Percentiles rank a stretch among this genome's conserved stretches.
These are phyloP conservation scores for Contarinia nasturtii DNA, from an alignment of 1,140 invertebrate species.

Conservation along the genomic window DNA sequence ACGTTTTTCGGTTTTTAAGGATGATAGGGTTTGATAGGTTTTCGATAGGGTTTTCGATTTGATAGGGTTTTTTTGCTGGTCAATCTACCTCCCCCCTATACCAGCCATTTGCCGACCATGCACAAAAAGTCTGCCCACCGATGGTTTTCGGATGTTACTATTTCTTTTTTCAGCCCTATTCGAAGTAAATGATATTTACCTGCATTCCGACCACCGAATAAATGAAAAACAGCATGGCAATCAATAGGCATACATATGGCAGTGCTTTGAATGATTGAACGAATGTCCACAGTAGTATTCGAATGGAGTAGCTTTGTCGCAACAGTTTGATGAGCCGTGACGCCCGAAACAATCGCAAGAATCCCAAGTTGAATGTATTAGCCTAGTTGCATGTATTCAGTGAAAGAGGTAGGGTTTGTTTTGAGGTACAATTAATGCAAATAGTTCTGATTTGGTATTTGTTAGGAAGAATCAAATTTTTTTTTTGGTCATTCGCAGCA, in stretches of 20 bases:
- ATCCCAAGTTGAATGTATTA: conserved; percentile 96
- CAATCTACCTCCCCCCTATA: no score
- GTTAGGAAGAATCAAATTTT: background rate
- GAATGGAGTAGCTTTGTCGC: conserved; percentile 97
- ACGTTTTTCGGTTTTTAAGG: no score
- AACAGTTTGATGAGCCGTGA: conserved; percentile 97
- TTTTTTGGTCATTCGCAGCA: background rate
- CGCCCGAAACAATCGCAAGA: conserved; percentile 94
- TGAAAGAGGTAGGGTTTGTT: background rate
- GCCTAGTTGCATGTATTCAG: conserved; percentile 32
- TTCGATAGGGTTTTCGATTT: no score
- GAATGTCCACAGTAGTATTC: conserved; percentile 99
- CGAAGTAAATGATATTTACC: no score
- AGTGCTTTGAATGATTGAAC: conserved; percentile 99
- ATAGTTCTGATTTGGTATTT: background rate
- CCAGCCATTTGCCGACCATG: no score
- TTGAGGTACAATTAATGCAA: no score
- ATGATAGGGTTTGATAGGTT: no score
- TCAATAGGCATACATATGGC: conserved; percentile 99
- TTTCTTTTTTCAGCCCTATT: no score
- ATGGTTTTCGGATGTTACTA: conserved; percentile 3
- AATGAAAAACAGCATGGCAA: conserved; percentile 99
- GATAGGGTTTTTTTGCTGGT: no score
- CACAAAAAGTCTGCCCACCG: no score
- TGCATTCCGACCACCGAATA: conserved; percentile 99